These are phyloP conservation scores for Aleiodes leptofemur DNA, from an alignment of 2,888 invertebrate species.

Conservation along the genomic window DNA sequence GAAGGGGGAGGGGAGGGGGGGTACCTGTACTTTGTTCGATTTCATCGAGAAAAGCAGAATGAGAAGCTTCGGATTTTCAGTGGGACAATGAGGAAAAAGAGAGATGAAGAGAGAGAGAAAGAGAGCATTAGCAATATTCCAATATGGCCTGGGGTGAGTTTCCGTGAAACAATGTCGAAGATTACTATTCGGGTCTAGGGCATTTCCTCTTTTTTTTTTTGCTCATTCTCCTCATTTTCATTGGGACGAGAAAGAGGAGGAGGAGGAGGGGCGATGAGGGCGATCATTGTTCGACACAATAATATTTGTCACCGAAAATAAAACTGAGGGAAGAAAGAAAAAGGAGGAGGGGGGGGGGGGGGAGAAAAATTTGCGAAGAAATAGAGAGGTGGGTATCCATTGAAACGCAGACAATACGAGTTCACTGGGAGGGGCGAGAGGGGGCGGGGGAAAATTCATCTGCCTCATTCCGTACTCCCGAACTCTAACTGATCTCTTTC, in stretches of 20 bases:
- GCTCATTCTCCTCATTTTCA: slow-evolving; percentile 4
- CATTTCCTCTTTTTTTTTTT: slow-evolving; percentile 30
- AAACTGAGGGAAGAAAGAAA: slow-evolving; percentile 66
- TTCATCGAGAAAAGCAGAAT: slow-evolving; percentile 30
- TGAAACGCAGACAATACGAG: slow-evolving; percentile 70
- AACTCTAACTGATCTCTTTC: slow-evolving; percentile 51
- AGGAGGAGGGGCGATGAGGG: slow-evolving; percentile 64
- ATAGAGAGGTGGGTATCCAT: slow-evolving; percentile 67
- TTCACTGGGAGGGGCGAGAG: slow-evolving; percentile 41
- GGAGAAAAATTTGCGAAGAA: slow-evolving; percentile 57
- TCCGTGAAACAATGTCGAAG: slow-evolving; percentile 71
- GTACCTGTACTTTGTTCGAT: slow-evolving; percentile 34
- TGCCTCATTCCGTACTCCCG: slow-evolving; percentile 64
- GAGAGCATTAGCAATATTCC: slow-evolving; percentile 67
- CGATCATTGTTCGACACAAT: slow-evolving; percentile 74
- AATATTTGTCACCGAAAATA: slow-evolving; percentile 75
- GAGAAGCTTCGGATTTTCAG: not conserved
- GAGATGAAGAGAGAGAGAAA: slow-evolving; percentile 13
- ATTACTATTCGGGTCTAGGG: slow-evolving; percentile 61
- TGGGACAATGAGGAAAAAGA: not conserved
- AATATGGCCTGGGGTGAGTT: slow-evolving; percentile 69
- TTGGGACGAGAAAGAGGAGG: slow-evolving; percentile 28
- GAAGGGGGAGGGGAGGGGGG: too few species aligned
- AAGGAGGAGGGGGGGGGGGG: slow-evolving; percentile 49
- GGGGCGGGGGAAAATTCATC: slow-evolving; percentile 73